phyloP scores from a whole-genome alignment of 64 coral and sea anemone species.

The Pocillopora verrucosa region DNA sequence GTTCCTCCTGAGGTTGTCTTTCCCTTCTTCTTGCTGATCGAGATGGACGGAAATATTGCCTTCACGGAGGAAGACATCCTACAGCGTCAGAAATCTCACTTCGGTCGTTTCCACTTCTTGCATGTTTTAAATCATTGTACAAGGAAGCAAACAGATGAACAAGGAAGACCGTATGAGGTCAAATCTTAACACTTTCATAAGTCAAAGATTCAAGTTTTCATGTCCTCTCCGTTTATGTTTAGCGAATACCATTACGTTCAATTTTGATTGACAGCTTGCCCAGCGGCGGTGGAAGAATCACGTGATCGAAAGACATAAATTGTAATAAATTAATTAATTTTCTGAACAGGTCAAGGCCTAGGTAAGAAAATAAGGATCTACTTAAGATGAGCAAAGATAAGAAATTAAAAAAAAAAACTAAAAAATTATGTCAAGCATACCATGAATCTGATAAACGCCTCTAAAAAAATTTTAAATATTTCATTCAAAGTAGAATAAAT shows the following conservation, averaged over 20 bases:
- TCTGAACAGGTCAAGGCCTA: no score
- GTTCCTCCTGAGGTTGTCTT: slow-evolving; percentile 10
- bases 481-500: background rate
- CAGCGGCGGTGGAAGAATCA: background rate
- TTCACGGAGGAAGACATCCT: slow-evolving; percentile 72
- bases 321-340: background rate
- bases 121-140: slow-evolving; percentile 50
- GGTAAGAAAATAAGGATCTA: no score
- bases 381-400: no score
- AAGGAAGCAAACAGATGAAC: slow-evolving; percentile 31
- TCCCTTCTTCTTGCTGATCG: slow-evolving; percentile 73
- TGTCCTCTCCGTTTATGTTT: background rate
- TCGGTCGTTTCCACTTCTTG: slow-evolving; percentile 41
- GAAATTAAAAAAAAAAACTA: no score
- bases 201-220: slow-evolving; percentile 29
- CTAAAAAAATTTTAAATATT: background rate
- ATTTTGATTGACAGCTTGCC: slow-evolving; percentile 34
- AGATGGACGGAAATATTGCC: slow-evolving; percentile 80
- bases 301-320: slow-evolving; percentile 13
- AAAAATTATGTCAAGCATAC: background rate
- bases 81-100: slow-evolving; percentile 30
- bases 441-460: background rate
- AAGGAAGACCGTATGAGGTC: slow-evolving; percentile 60
- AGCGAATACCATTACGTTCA: slow-evolving; percentile 30
- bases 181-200: slow-evolving; percentile 52